Conservation (phyloP, 2,797 vertebrate genomes). For the Urocyon cinereoargenteus region DNA sequence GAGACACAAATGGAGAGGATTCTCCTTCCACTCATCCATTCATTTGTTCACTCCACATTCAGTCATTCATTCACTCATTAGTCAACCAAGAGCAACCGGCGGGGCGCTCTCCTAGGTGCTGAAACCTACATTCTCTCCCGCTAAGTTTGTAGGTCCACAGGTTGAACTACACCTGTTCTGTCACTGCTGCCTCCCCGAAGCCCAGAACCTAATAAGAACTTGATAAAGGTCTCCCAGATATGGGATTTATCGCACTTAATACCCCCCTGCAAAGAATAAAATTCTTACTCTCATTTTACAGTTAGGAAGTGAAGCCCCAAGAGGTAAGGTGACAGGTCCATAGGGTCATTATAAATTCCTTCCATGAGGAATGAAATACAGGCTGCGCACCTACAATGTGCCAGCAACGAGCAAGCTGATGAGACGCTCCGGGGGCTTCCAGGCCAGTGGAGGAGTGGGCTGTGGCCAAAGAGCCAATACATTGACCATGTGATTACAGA, state of each 20-base stretch:
- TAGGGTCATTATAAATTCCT: neutral
- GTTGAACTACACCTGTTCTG: fast-evolving
- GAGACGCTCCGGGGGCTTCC: too few species aligned
- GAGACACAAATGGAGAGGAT: too few species aligned
- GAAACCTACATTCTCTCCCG: fast-evolving
- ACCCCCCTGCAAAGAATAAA: neutral
- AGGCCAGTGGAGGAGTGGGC: fast-evolving
- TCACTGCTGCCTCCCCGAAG: fast-evolving
- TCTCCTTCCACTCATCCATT: neutral
- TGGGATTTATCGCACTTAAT: neutral
- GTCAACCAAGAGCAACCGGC: fast-evolving
- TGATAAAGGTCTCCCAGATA: neutral
- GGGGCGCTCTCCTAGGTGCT: neutral
- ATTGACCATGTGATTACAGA: neutral
- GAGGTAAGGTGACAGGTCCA: neutral
- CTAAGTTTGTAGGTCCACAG: neutral
- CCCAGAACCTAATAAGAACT: neutral
- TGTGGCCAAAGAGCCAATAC: fast-evolving
- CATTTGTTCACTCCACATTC: neutral
- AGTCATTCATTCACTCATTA: fast-evolving
- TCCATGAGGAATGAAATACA: neutral
- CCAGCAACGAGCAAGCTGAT: neutral
- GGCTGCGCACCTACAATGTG: fast-evolving
- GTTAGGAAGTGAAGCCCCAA: neutral
- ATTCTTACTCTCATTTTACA: neutral